These are phyloP conservation scores for Drosophila paulistorum DNA, from an alignment of 1,140 invertebrate genomes.

Conservation along the genomic window DNA sequence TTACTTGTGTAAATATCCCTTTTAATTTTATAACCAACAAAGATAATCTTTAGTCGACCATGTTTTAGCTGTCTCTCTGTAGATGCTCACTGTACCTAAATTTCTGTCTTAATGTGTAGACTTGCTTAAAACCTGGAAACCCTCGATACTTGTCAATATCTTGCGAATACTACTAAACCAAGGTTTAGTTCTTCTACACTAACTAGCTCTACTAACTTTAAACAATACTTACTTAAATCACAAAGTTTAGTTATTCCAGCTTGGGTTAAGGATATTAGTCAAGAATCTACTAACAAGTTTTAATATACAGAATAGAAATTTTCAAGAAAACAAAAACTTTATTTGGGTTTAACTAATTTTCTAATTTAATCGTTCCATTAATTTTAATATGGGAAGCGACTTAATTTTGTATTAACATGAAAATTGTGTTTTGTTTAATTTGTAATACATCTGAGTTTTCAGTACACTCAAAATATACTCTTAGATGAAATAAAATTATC, in stretches of 20 bases:
- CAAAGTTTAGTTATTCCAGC: neutral
- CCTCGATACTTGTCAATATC: slow-evolving; percentile 21
- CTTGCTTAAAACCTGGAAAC: slow-evolving; percentile 15
- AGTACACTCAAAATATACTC: too few species aligned
- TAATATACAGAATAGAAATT: too few species aligned
- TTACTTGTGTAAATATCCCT: neutral
- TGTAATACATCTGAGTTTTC: too few species aligned
- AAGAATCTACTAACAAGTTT: too few species aligned
- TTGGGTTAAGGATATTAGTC: neutral
- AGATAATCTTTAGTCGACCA: slow-evolving; percentile 36
- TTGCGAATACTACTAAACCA: neutral
- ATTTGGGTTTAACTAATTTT: too few species aligned
- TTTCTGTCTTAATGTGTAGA: slow-evolving; percentile 36
- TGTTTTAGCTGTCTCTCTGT: slow-evolving; percentile 22
- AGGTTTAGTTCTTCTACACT: neutral
- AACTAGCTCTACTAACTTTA: neutral
- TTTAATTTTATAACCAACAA: slow-evolving; percentile 18
- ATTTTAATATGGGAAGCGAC: too few species aligned
- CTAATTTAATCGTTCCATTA: too few species aligned
- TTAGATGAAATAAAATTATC: too few species aligned
- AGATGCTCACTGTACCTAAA: slow-evolving; percentile 47
- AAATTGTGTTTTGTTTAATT: too few species aligned
- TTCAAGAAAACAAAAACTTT: too few species aligned
- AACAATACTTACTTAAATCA: neutral
- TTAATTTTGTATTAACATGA: too few species aligned